Conservation (phyloP, 92 coral and sea anemone species). For the Pocillopora grandis region DNA sequence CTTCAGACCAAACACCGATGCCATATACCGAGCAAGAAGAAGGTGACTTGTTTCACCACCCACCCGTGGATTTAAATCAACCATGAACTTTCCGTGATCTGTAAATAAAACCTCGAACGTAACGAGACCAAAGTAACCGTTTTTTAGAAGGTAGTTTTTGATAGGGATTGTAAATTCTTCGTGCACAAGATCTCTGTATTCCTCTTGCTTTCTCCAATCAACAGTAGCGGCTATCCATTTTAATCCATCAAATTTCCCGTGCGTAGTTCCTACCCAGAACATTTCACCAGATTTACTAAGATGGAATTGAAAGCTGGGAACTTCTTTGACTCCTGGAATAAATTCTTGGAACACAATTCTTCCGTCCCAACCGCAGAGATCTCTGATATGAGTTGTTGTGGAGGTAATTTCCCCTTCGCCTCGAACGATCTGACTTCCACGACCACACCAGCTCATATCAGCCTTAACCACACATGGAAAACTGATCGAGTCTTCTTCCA, state of each 20-base stretch:
- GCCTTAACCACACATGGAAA: conserved; percentile 38
- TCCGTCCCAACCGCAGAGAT: conserved; percentile 37
- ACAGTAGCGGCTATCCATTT: conserved; percentile 14
- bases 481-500: conserved; percentile 1
- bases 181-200: conserved; percentile 6
- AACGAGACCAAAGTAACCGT: conserved; percentile 56
- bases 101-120: conserved; percentile 41
- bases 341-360: conserved; percentile 33
- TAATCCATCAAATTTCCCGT: conserved; percentile 14
- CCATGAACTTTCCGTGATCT: conserved; percentile 39
- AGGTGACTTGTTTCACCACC: conserved; percentile 44
- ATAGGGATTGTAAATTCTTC: conserved; percentile 57
- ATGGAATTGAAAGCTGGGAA: conserved; percentile 44
- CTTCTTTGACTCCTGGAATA: conserved; percentile 29
- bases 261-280: conserved; percentile 46
- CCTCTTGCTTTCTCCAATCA: conserved; percentile 46
- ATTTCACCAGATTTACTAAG: conserved; percentile 42
- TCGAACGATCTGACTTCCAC: conserved; percentile 20
- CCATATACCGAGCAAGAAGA: conserved; percentile 45
- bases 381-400: conserved; percentile 7
- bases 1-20: not conserved
- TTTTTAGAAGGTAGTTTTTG: conserved; percentile 22
- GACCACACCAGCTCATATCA: conserved; percentile 38
- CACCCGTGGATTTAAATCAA: conserved; percentile 49
- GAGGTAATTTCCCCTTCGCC: conserved; percentile 31